These are phyloP conservation scores for Melitaea cinxia DNA, from an alignment of 1,140 invertebrate species.

Conservation along the genomic window DNA sequence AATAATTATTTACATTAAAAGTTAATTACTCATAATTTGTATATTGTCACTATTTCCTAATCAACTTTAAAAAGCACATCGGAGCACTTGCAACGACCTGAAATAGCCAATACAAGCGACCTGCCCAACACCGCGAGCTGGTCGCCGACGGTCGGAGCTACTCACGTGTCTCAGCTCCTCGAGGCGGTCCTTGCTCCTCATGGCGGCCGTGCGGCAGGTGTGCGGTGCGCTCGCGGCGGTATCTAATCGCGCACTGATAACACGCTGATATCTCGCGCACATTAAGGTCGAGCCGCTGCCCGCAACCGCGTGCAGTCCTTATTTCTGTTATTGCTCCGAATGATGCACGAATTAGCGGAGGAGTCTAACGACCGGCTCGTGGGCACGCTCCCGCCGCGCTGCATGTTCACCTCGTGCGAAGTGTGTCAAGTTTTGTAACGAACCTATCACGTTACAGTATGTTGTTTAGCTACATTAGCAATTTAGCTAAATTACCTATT, in stretches of 20 bases:
- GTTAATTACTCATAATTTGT: too few relatives aligned
- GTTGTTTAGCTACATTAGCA: neutral
- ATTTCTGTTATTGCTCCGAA: slow-evolving; percentile 1
- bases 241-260: slow-evolving; percentile 65
- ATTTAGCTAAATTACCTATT: neutral
- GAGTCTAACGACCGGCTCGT: slow-evolving; percentile 13
- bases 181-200: slow-evolving; percentile 64
- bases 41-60: too few relatives aligned
- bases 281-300: slow-evolving; percentile 7
- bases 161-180: slow-evolving; percentile 59
- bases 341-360: slow-evolving; percentile 1
- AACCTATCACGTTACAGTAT: neutral
- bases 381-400: neutral
- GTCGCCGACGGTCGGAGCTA: too few relatives aligned
- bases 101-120: too few relatives aligned
- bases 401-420: neutral
- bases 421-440: neutral
- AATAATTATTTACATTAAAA: too few relatives aligned
- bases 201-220: slow-evolving; percentile 17
- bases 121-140: too few relatives aligned
- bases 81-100: too few relatives aligned
- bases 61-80: too few relatives aligned
- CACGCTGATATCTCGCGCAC: slow-evolving; percentile 44
- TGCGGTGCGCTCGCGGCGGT: slow-evolving; percentile 45
- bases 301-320: slow-evolving; percentile 1